Evolutionary conservation across 1,140 invertebrate genomes (phyloP).

Genomic region (Mizuhopecten yessoensis): DNA sequence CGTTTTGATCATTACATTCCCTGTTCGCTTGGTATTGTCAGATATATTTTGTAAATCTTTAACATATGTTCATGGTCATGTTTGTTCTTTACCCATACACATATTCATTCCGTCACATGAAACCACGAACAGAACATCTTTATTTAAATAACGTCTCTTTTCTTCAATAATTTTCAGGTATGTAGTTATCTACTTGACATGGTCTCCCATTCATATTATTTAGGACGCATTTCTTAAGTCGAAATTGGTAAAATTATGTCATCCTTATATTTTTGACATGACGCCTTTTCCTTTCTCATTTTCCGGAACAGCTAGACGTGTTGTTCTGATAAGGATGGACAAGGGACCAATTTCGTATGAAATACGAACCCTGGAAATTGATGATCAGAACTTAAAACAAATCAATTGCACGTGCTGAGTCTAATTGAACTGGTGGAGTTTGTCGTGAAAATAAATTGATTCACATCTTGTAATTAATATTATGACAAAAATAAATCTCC

Average conservation of each 20-base stretch:
- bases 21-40: no score
- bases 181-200: no score
- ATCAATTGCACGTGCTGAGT: conserved; percentile 10
- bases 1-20: no score
- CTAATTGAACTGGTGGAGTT: conserved; percentile 24
- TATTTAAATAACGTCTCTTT: no score
- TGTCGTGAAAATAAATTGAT: neutral
- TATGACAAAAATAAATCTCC: conserved; percentile 36
- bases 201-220: no score
- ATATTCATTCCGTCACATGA: no score
- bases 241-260: neutral
- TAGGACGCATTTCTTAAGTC: neutral
- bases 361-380: conserved; percentile 10
- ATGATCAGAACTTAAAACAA: conserved; percentile 3
- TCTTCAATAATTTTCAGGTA: no score
- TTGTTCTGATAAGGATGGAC: conserved; percentile 6
- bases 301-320: neutral
- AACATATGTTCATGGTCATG: no score
- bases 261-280: neutral
- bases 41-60: no score
- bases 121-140: no score
- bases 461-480: conserved; percentile 14
- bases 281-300: neutral
- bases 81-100: no score
- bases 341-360: neutral